A percentile compares a stretch with the other conserved stretches of the same genome.
Conservation (phyloP, 2,113 vertebrate species). For the Trematocara variabile region DNA sequence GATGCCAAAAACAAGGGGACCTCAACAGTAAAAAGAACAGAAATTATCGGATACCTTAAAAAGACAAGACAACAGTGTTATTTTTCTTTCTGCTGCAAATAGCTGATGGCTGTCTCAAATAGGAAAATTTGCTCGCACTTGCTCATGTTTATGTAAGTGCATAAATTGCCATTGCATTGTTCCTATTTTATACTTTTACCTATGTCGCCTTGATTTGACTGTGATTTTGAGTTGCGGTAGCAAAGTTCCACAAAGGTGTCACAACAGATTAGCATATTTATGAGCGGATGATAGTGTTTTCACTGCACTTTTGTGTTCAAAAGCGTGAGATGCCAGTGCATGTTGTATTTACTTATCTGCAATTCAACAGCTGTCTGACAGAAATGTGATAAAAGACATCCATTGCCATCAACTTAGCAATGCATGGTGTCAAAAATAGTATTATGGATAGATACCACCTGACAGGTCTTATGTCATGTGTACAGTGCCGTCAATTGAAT, state of each 20-base stretch:
- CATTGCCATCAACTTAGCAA: not conserved
- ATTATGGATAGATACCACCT: constrained; percentile 1
- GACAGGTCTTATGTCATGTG: constrained; percentile 40
- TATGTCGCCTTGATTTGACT: not conserved
- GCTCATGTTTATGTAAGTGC: not conserved
- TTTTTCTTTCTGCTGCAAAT: not conserved
- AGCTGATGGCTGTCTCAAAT: not conserved
- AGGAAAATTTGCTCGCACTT: not conserved
- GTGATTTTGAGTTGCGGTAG: not conserved
- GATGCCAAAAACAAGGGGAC: not conserved
- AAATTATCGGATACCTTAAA: not conserved
- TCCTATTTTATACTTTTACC: not conserved
- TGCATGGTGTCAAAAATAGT: not conserved
- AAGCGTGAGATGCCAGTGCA: not conserved
- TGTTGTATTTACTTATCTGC: not conserved
- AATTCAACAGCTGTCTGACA: not conserved
- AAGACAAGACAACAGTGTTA: not conserved
- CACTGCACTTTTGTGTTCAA: not conserved
- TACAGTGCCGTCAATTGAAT: constrained; percentile 26
- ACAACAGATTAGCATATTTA: not conserved
- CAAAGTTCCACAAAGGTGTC: not conserved
- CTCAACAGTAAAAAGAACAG: not conserved
- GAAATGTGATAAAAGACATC: constrained; percentile 2
- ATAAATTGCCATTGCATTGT: not conserved
- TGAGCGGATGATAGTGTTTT: not conserved